Evolutionary conservation across 2,888 invertebrate genomes (phyloP).

Genomic region (Caenorhabditis sp.): DNA sequence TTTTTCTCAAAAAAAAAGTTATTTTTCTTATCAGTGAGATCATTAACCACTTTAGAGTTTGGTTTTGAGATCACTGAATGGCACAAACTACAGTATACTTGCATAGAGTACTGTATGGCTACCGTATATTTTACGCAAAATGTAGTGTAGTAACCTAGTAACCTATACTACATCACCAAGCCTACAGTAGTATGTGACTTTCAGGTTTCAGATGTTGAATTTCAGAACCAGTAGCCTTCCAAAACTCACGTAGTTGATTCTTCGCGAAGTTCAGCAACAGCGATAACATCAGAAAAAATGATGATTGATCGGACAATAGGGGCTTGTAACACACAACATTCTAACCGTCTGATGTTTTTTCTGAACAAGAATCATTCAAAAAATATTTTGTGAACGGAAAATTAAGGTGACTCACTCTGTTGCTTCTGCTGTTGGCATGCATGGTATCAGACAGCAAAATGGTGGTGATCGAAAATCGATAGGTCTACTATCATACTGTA

Average conservation of each 20-base stretch:
- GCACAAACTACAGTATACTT: too few species aligned
- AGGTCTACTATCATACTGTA: constrained; percentile 45
- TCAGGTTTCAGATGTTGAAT: too few species aligned
- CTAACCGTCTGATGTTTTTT: constrained; percentile 63
- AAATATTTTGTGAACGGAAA: background rate
- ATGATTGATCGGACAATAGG: constrained; percentile 68
- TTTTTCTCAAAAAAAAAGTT: too few species aligned
- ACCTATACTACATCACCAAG: too few species aligned
- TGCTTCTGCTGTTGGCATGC: constrained; percentile 57
- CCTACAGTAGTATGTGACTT: too few species aligned
- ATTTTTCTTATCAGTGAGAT: too few species aligned
- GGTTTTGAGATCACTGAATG: too few species aligned
- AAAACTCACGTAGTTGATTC: constrained; percentile 39
- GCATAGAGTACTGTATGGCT: too few species aligned
- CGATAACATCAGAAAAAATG: constrained; percentile 61
- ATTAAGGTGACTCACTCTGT: constrained; percentile 46
- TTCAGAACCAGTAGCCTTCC: too few species aligned
- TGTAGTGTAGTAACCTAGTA: too few species aligned
- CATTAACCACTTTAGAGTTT: too few species aligned
- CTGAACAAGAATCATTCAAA: constrained; percentile 47
- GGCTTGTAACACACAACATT: constrained; percentile 68
- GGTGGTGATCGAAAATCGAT: constrained; percentile 67
- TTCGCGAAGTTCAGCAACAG: constrained; percentile 55
- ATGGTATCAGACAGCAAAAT: constrained; percentile 65
- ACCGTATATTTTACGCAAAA: too few species aligned